Percentiles rank a stretch among this genome's conserved stretches.
Evolutionary conservation across 2,797 vertebrate species (phyloP).

Genomic region (Cephalopachus bancanus): DNA sequence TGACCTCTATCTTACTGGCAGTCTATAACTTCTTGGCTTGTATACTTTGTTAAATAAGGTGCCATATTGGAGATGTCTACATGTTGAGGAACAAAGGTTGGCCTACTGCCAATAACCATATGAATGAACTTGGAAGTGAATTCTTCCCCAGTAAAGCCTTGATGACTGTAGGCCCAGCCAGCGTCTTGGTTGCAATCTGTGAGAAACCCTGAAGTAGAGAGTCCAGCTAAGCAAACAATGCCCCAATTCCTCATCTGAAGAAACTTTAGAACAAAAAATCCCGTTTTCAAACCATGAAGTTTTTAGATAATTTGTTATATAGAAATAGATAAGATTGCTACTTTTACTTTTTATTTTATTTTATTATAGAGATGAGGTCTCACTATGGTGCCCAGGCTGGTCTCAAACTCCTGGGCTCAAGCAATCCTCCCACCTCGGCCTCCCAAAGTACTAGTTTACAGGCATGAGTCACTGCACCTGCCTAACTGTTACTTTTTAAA

Average conservation of each 20-base stretch:
- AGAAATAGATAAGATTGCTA: background rate
- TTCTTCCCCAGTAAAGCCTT: background rate
- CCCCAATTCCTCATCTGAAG: background rate
- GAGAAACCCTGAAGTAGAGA: background rate
- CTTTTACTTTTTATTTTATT: background rate
- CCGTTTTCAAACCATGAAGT: background rate
- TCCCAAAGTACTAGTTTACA: too few relatives aligned
- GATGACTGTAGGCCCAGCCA: background rate
- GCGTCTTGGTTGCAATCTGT: background rate
- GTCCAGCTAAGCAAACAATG: background rate
- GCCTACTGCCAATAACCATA: background rate
- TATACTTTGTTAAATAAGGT: conserved; percentile 16
- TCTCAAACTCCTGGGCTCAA: too few relatives aligned
- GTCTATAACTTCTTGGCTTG: background rate
- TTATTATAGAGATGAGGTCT: too few relatives aligned
- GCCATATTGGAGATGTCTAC: background rate
- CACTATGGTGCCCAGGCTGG: too few relatives aligned
- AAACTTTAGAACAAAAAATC: background rate
- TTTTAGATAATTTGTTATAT: background rate
- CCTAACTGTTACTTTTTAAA: conserved; percentile 3
- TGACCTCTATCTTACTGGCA: background rate
- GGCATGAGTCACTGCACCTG: too few relatives aligned
- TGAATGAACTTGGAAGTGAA: background rate
- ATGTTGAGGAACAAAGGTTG: background rate
- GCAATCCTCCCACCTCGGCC: too few relatives aligned